Percentiles rank a stretch among this genome's conserved stretches.
Evolutionary conservation across 2,888 invertebrate species (phyloP).

Genomic region (Drosophila pullipes): DNA sequence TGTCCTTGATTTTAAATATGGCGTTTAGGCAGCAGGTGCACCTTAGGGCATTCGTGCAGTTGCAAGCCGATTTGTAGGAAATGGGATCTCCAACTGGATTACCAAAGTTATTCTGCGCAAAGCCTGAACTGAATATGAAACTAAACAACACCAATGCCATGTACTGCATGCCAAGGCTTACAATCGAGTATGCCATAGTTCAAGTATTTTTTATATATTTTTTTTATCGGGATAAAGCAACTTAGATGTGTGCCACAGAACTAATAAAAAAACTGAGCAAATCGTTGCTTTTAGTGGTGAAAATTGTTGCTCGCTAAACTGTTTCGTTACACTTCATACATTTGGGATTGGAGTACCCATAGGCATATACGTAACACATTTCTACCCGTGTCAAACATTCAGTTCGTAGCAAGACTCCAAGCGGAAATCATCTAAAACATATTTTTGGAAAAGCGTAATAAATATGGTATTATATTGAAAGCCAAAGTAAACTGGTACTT

Average conservation of each 20-base stretch:
- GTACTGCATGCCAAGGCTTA: conserved; percentile 4
- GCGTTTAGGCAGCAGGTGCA: conserved; percentile 65
- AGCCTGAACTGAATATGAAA: background rate
- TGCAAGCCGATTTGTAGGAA: conserved; percentile 47
- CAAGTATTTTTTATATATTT: background rate
- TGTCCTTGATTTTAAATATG: conserved; percentile 31
- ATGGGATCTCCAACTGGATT: conserved; percentile 2
- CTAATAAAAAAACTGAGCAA: conserved; percentile 8
- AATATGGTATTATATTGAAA: no score
- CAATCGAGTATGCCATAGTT: conserved; percentile 10
- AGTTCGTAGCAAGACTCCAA: background rate
- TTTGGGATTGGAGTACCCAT: background rate
- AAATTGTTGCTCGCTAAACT: conserved; percentile 2
- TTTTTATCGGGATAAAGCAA: background rate
- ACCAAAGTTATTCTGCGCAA: background rate
- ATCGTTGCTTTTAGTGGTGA: conserved; percentile 19
- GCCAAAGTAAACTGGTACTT: no score
- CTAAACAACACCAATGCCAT: conserved; percentile 11
- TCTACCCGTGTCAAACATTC: background rate
- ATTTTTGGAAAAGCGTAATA: background rate
- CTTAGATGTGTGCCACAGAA: conserved; percentile 4
- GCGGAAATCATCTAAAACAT: background rate
- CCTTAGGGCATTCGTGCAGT: conserved; percentile 40
- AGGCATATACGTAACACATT: background rate
- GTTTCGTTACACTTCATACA: conserved; percentile 1